Conservation (phyloP, 2,888 invertebrate genomes). For the Leucania comma region DNA sequence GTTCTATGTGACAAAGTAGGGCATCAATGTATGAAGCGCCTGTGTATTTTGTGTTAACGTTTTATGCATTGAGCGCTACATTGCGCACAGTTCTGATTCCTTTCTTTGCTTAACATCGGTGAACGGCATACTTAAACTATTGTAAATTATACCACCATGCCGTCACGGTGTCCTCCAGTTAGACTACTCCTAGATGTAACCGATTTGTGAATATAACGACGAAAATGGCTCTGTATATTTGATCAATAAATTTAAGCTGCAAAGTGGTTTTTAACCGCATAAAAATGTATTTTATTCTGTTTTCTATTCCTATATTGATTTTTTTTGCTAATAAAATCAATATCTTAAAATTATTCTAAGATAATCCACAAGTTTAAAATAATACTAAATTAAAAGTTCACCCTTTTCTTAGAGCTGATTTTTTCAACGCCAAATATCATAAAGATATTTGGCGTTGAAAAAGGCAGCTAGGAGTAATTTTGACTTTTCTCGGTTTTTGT, state of each 20-base stretch:
- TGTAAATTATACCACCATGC: conserved; percentile 27
- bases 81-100: conserved; percentile 17
- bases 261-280: conserved; percentile 83
- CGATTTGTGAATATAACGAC: conserved; percentile 76
- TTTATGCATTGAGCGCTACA: conserved; percentile 20
- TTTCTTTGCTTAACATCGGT: conserved; percentile 19
- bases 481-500: background rate
- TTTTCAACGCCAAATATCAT: background rate
- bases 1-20: conserved; percentile 80
- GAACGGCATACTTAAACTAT: conserved; percentile 18
- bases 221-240: conserved; percentile 82
- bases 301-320: background rate
- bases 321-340: background rate
- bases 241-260: conserved; percentile 82
- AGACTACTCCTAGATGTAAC: conserved; percentile 87
- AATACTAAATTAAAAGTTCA: background rate
- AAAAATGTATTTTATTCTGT: conserved; percentile 66
- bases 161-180: conserved; percentile 69
- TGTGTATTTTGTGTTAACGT: conserved; percentile 80
- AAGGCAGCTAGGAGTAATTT: background rate
- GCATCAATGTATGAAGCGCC: conserved; percentile 58
- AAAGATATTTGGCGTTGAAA: no score
- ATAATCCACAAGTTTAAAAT: background rate
- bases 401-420: background rate
- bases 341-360: no score